phyloP scores from a whole-genome alignment of 2,888 invertebrate genomes.

The Agrochola circellaris region DNA sequence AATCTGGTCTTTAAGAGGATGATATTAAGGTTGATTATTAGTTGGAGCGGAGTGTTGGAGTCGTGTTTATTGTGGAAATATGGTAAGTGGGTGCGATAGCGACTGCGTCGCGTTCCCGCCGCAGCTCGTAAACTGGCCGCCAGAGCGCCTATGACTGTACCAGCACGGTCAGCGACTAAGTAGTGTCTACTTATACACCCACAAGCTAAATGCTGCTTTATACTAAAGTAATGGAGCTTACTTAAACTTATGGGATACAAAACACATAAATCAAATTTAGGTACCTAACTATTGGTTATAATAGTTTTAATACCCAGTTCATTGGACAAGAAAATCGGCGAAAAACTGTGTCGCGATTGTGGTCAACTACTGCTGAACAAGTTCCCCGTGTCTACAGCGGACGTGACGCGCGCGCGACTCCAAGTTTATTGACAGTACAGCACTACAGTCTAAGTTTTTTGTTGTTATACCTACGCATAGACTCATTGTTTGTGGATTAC shows the following conservation, averaged over 20 bases:
- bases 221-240: neutral
- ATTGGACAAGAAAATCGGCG: neutral
- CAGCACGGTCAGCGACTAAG: constrained; percentile 52
- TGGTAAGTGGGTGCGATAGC: constrained; percentile 63
- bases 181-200: constrained; percentile 27
- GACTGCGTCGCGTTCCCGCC: constrained; percentile 48
- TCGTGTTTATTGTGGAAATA: constrained; percentile 65
- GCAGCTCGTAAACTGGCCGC: constrained; percentile 62
- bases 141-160: constrained; percentile 45
- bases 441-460: neutral
- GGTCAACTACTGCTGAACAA: neutral
- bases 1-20: constrained; percentile 24
- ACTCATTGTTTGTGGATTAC: neutral
- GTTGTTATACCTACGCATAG: too few species aligned
- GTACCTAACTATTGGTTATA: neutral
- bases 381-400: neutral
- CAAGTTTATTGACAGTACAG: neutral
- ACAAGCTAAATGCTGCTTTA: constrained; percentile 8
- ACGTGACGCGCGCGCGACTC: neutral
- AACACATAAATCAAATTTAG: constrained; percentile 1
- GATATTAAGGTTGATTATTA: constrained; percentile 45
- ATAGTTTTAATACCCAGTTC: neutral
- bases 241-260: neutral
- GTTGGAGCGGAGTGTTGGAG: constrained; percentile 16
- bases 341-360: neutral